Conservation (phyloP, 2,888 invertebrate species). For the Caenorhabditis parvicauda region DNA sequence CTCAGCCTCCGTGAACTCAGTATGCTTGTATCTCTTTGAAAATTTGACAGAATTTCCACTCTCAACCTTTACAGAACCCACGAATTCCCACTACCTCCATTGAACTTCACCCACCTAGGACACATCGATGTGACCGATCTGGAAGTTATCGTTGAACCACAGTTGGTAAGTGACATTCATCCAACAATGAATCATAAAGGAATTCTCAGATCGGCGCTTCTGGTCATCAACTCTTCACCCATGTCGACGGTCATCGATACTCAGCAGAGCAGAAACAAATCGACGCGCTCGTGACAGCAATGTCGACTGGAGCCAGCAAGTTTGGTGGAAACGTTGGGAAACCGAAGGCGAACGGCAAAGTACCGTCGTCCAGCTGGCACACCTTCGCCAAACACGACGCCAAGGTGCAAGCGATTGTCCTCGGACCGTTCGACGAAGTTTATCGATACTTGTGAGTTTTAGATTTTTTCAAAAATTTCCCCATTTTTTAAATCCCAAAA, state of each 20-base stretch:
- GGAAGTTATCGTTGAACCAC: background rate
- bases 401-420: conserved; percentile 30
- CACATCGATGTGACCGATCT: conserved; percentile 9
- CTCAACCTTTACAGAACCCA: conserved; percentile 10
- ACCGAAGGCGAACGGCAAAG: no score
- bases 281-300: background rate
- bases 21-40: no score
- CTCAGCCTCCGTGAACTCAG: no score
- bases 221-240: conserved; percentile 2
- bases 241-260: conserved; percentile 10
- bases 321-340: background rate
- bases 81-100: conserved; percentile 9
- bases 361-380: conserved; percentile 54
- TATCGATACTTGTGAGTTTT: conserved; percentile 5
- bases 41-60: no score
- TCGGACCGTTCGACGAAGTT: conserved; percentile 27
- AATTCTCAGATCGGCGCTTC: no score
- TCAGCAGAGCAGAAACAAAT: background rate
- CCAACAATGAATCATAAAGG: no score
- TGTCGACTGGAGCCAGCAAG: background rate
- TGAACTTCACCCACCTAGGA: conserved; percentile 3
- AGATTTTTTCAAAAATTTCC: background rate
- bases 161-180: background rate
- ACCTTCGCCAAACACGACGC: conserved; percentile 39
- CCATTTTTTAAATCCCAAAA: background rate